Evolutionary conservation across 2,888 invertebrate genomes (phyloP).

Genomic region (Caenorhabditis sinica): DNA sequence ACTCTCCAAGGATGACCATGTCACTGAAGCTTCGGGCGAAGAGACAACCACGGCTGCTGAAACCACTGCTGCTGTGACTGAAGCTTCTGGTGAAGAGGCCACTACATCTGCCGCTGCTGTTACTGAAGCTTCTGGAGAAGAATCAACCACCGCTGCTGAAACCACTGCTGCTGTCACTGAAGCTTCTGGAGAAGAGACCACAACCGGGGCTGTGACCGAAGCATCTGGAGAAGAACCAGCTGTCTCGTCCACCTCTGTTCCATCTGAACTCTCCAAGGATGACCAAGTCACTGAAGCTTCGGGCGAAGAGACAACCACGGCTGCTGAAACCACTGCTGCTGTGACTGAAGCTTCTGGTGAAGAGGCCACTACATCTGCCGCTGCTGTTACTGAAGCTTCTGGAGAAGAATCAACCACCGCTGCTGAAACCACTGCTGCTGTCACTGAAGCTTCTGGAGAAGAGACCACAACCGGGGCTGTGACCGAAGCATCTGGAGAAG

Average conservation of each 20-base stretch:
- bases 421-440: conserved; percentile 10
- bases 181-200: conserved; percentile 36
- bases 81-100: conserved; percentile 41
- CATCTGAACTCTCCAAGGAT: too few species aligned
- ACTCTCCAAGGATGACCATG: conserved; percentile 12
- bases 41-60: conserved; percentile 22
- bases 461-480: conserved; percentile 32
- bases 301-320: conserved; percentile 37
- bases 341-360: conserved; percentile 51
- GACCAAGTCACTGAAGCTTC: conserved; percentile 36
- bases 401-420: conserved; percentile 39
- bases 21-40: conserved; percentile 40
- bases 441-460: conserved; percentile 25
- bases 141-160: conserved; percentile 28
- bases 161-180: conserved; percentile 38
- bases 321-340: conserved; percentile 17
- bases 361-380: conserved; percentile 28
- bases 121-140: conserved; percentile 41
- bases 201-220: conserved; percentile 33
- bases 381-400: conserved; percentile 47
- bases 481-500: conserved; percentile 40
- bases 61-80: conserved; percentile 32
- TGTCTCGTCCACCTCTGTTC: too few species aligned
- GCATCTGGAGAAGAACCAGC: conserved; percentile 23
- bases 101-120: conserved; percentile 37